Evolutionary conservation across 2,113 vertebrate genomes (phyloP).

Genomic region (Prinia subflava): DNA sequence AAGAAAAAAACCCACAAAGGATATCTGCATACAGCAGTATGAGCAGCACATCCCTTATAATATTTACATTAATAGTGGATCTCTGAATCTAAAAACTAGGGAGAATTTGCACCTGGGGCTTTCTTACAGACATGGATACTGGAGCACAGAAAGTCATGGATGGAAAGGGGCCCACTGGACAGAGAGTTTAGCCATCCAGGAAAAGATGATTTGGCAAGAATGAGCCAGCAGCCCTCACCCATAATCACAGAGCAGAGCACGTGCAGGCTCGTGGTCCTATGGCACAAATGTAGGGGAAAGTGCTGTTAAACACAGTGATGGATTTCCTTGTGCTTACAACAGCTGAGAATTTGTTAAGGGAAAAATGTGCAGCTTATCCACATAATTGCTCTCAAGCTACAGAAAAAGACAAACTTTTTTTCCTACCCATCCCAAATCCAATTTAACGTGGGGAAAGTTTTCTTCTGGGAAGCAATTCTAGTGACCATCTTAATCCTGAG

Average conservation of each 20-base stretch:
- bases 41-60: background rate
- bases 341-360: background rate
- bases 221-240: background rate
- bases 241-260: no score
- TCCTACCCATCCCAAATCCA: background rate
- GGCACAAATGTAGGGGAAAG: background rate
- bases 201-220: background rate
- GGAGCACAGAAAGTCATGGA: background rate
- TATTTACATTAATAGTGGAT: background rate
- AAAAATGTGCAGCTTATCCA: background rate
- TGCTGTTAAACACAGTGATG: background rate
- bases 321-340: background rate
- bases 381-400: background rate
- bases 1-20: background rate
- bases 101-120: background rate
- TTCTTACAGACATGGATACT: background rate
- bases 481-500: background rate
- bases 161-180: background rate
- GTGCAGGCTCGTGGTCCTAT: background rate
- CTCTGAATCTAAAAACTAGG: background rate
- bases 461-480: background rate
- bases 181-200: background rate
- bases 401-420: background rate
- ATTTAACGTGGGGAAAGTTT: background rate
- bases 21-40: background rate